phyloP scores from a whole-genome alignment of 2,888 invertebrate species.

The Therioaphis trifolii region DNA sequence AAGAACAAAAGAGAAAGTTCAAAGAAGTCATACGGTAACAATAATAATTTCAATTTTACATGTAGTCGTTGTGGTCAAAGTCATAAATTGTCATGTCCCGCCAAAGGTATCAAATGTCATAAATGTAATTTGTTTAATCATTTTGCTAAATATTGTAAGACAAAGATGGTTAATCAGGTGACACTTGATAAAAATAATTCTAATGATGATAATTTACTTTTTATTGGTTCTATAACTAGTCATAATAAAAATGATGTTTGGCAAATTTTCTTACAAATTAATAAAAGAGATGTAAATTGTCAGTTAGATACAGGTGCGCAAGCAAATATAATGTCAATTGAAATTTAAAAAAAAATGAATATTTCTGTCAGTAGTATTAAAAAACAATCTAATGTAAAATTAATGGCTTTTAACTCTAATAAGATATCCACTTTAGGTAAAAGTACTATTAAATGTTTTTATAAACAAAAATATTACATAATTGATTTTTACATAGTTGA shows the following conservation, averaged over 20 bases:
- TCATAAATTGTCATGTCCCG: slow-evolving; percentile 20
- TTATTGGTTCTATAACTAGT: not conserved
- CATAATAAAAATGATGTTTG: not conserved
- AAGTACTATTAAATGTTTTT: not conserved
- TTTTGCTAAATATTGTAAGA: not conserved
- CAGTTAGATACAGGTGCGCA: not conserved
- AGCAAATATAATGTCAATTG: not conserved
- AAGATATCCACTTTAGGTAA: not conserved
- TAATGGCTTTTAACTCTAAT: slow-evolving; percentile 1
- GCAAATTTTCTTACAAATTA: not conserved
- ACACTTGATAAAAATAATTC: not conserved
- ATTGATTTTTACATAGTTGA: slow-evolving; percentile 27
- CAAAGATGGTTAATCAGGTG: not conserved
- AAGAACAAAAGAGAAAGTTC: too few species aligned
- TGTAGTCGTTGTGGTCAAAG: slow-evolving; percentile 25
- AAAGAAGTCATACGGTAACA: too few species aligned
- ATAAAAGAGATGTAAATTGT: not conserved
- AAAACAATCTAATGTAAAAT: not conserved
- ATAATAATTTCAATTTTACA: not conserved
- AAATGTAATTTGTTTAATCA: not conserved
- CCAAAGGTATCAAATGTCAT: not conserved
- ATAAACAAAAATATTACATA: not conserved
- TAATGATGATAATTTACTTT: slow-evolving; percentile 1
- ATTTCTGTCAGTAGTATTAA: not conserved
- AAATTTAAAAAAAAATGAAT: not conserved